phyloP scores from a whole-genome alignment of 2,113 vertebrate genomes.

The Myrmecobius fasciatus region DNA sequence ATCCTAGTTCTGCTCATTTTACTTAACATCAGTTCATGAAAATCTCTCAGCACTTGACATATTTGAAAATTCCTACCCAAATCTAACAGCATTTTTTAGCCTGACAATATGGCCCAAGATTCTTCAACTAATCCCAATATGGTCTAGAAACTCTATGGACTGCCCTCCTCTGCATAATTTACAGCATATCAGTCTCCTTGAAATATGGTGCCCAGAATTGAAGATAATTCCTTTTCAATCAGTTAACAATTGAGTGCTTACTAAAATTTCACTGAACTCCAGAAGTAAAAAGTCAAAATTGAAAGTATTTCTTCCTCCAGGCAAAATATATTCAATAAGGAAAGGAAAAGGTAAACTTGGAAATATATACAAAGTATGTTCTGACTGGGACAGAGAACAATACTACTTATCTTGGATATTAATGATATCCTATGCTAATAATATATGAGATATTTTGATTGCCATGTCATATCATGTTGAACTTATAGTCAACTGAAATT shows the following conservation, averaged over 20 bases:
- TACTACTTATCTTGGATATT: neutral
- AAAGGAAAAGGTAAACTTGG: neutral
- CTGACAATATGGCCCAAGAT: neutral
- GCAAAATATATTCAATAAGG: neutral
- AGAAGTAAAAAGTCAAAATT: neutral
- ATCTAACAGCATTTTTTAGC: neutral
- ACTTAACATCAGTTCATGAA: too few species aligned
- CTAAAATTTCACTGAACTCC: neutral
- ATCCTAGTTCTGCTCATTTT: too few species aligned
- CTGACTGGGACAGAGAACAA: neutral
- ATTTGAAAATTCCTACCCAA: neutral
- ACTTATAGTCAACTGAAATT: neutral
- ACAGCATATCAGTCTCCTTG: neutral
- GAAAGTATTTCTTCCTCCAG: neutral
- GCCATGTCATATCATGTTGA: neutral
- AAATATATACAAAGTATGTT: neutral
- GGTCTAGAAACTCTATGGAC: neutral
- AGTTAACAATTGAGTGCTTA: neutral
- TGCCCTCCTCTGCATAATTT: neutral
- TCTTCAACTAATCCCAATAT: neutral
- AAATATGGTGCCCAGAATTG: neutral
- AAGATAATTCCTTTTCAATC: neutral
- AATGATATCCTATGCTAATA: neutral
- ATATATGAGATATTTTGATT: neutral
- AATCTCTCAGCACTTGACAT: neutral